Base-by-base conservation (phyloP, 2,113 vertebrate genomes). In the Rhinopomastus cyanomelas region DNA sequence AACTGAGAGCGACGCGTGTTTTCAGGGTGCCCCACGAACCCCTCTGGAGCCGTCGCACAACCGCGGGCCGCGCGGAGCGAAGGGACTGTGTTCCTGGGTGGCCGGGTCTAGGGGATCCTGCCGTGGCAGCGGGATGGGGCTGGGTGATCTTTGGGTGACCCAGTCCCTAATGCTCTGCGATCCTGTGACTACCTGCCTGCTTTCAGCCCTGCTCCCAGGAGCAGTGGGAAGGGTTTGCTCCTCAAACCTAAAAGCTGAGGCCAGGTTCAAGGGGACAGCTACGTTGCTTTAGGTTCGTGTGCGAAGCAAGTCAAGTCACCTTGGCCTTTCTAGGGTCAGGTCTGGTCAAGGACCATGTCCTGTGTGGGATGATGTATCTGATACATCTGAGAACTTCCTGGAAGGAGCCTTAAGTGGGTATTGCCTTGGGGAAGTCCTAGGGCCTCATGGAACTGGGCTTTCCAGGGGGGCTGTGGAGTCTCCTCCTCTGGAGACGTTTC, bases 211-310 rank as follows among this genome's bases (percentile, higher is more conserved):
- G 27, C 56, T 66, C 89, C n/a, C 72, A 86, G 20, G 14, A 86
- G 53, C 6, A 51, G 14, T 46, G 27, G 74, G 17, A 83, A 19
- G 23, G 60, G 19, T 16, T 42, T 42, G 15, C 39, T 42, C 39
- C 39, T 42, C 39, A 78, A 81, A 65, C 32, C 52, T 29, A 22
- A 42, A 11, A 12, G 13, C 34, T 27, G 27, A 88, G 30, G 20
- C 7, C 69, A 84, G 65, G 68, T 16, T 30, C 36, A 48, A 79
- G 62, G 6, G 5, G 21, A 23, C 18, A 60, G 52, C 92, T 81
- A 52, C 0, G 0, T 8, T 66, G 42, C 5, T 59, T 20, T 30
- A 73, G 10, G 13, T 36, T 67, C 29, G 59, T 4, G 10, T 39
- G 48, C 56, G 84, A 55, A 69, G 36, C 17, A 78, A 86, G 18